These are phyloP conservation scores for Holotrichia oblita DNA, from an alignment of 1,140 invertebrate species.

Conservation along the genomic window DNA sequence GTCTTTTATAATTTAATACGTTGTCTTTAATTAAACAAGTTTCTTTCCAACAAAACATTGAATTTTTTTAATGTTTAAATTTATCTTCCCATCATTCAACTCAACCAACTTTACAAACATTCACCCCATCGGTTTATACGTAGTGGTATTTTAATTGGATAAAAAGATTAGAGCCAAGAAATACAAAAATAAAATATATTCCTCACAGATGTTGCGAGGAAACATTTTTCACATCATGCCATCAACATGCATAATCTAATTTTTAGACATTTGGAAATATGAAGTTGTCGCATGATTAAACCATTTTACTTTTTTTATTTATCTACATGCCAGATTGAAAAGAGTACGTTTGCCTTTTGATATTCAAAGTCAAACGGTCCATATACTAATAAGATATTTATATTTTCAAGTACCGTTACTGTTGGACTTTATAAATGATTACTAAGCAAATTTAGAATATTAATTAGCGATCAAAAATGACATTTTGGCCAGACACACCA, in stretches of 20 bases:
- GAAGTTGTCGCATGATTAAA: background rate
- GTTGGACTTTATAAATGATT: background rate
- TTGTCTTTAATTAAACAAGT: no score
- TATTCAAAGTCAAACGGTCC: background rate
- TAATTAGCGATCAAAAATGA: conserved; percentile 13
- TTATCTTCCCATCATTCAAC: no score
- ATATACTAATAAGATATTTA: background rate
- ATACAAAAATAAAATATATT: background rate
- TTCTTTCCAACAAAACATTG: no score
- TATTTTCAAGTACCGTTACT: no score
- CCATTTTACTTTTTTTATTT: background rate
- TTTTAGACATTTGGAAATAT: background rate
- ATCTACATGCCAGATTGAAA: background rate
- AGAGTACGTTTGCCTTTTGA: background rate
- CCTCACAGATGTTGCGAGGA: background rate
- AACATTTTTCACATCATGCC: background rate
- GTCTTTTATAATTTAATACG: no score
- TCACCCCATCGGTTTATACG: background rate
- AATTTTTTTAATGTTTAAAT: no score
- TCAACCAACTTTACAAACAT: background rate
- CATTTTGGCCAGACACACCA: background rate
- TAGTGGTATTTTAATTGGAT: conserved; percentile 5
- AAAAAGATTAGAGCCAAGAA: background rate
- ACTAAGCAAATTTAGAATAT: conserved; percentile 18
- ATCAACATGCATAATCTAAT: background rate